Evolutionary conservation across 2,888 invertebrate species (phyloP).

Genomic region (Cataglyphis livida): DNA sequence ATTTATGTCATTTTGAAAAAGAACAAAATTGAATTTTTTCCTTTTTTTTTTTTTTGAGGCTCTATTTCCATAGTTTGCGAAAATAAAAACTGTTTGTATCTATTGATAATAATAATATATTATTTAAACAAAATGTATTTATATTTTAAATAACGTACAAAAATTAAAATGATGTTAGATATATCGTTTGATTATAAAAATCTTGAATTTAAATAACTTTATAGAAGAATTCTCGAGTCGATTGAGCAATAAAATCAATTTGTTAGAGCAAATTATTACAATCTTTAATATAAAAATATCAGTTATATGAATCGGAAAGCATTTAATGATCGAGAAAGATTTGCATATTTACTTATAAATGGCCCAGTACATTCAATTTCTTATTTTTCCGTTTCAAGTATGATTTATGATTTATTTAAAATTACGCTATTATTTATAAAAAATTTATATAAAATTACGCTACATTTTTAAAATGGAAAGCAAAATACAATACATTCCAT

Average conservation of each 20-base stretch:
- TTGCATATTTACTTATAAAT: conserved; percentile 28
- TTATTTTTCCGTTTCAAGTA: conserved; percentile 13
- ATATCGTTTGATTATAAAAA: background rate
- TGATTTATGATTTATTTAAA: background rate
- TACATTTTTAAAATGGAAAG: background rate
- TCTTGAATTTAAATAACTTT: background rate
- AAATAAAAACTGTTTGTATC: too few species aligned
- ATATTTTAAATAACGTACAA: background rate
- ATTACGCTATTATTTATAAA: background rate
- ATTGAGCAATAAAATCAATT: background rate
- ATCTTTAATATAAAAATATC: background rate
- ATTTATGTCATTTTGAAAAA: conserved; percentile 27
- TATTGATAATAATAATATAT: background rate
- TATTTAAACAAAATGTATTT: background rate
- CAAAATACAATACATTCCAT: background rate
- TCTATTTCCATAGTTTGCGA: background rate
- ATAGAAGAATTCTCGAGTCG: background rate
- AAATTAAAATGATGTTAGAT: background rate
- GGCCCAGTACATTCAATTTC: conserved; percentile 47
- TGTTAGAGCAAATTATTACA: conserved; percentile 5
- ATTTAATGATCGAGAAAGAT: conserved; percentile 48
- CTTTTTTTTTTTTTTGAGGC: too few species aligned
- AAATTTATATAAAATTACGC: background rate
- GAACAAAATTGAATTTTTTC: background rate
- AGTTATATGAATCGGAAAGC: background rate